phyloP scores from a whole-genome alignment of 2,113 vertebrate genomes.

The Pheucticus melanocephalus region DNA sequence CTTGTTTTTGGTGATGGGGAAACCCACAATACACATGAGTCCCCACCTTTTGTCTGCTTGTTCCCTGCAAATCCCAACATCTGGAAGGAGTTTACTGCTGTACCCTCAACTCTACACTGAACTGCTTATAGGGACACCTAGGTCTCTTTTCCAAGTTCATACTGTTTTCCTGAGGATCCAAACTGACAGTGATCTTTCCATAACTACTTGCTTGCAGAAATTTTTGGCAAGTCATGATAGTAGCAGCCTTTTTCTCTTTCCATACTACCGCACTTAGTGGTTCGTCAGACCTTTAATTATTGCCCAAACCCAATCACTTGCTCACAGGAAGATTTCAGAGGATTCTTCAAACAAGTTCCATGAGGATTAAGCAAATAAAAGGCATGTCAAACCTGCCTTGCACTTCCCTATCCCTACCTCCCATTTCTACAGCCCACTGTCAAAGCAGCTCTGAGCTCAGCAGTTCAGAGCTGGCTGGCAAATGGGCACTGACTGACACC shows the following conservation, averaged over 20 bases:
- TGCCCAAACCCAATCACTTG: neutral
- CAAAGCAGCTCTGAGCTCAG: neutral
- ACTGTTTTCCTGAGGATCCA: neutral
- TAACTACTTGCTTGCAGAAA: neutral
- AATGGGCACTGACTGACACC: slow-evolving; percentile 26
- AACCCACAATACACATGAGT: neutral
- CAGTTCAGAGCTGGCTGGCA: neutral
- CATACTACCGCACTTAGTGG: neutral
- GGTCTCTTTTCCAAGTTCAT: neutral
- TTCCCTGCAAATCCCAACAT: neutral
- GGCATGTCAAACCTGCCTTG: neutral
- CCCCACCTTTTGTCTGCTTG: neutral
- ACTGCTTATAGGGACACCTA: neutral
- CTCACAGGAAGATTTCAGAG: neutral
- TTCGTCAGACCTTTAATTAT: neutral
- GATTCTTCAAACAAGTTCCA: neutral
- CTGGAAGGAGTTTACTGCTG: neutral
- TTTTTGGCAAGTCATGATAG: neutral
- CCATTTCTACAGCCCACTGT: neutral
- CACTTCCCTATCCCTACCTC: neutral
- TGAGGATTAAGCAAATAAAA: neutral
- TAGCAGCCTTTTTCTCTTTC: neutral
- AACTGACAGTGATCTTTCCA: neutral
- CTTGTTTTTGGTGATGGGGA: neutral
- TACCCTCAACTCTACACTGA: neutral